Conservation (phyloP, 1,140 invertebrate genomes). For the Sycobia sp. region DNA sequence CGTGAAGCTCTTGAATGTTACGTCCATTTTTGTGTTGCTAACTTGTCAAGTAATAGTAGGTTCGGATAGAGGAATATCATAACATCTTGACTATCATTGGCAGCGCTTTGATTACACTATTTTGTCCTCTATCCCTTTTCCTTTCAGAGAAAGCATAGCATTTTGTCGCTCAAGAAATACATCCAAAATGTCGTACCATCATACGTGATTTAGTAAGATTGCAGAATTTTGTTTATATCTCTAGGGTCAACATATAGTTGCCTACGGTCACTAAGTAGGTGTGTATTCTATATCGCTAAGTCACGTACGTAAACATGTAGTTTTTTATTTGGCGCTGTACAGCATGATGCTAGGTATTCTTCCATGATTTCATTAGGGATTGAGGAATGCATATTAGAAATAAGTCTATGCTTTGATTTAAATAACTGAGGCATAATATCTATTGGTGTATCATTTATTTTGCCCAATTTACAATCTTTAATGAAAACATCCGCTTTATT, state of each 20-base stretch:
- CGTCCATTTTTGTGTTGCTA: too few relatives aligned
- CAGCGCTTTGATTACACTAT: background rate
- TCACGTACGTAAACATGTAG: background rate
- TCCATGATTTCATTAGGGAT: background rate
- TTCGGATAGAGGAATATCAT: too few relatives aligned
- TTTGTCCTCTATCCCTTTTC: background rate
- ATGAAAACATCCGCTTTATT: too few relatives aligned
- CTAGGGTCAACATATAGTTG: background rate
- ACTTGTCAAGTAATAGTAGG: too few relatives aligned
- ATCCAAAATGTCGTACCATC: background rate
- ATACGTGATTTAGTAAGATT: background rate
- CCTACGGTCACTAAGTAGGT: background rate
- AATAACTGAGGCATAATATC: background rate
- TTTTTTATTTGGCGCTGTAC: background rate
- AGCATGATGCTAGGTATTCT: background rate
- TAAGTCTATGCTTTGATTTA: background rate
- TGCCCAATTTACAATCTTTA: too few relatives aligned
- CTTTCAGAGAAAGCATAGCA: background rate
- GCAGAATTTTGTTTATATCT: background rate
- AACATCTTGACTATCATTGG: too few relatives aligned
- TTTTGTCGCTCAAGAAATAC: background rate
- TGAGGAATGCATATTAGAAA: background rate
- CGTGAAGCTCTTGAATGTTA: too few relatives aligned
- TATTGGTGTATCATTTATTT: too few relatives aligned
- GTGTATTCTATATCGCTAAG: background rate